Evolutionary conservation across 1,140 invertebrate genomes (phyloP), one percentile per base, ranked within the genome.

Genomic region (Tyrophagus putrescentiae): DNA sequence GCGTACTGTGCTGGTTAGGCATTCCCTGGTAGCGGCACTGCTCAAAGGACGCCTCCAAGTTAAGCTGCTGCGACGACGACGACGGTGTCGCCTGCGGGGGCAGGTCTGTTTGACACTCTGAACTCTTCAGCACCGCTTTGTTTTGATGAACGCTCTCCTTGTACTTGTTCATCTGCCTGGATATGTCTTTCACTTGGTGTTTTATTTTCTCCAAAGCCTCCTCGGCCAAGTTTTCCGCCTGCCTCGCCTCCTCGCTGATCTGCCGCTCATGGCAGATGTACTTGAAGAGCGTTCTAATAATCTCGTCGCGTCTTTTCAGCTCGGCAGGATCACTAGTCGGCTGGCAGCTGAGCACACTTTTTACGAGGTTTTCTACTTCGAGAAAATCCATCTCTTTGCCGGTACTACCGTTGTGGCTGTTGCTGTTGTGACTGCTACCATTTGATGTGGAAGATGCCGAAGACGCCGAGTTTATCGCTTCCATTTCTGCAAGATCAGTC

Each of bases 31-130:
- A 13, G n/a, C 52, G 52, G 25, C 52, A 54, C 11, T 18, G n/a
- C 39, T 54, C 52, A 13, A 54, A 31, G 21, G 52, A 54, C 13
- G 23, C 45, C 7, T 48, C 18, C 18, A 48, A 48, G 45, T 48
- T 48, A 29, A 18, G 36, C 36, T 13, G 36, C 36, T 39, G 36
- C 13, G 36, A 39, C n/a, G n/a, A n/a, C n/a, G n/a, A n/a, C n/a
- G n/a, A n/a, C n/a, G n/a, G n/a, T n/a, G n/a, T n/a, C n/a, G n/a
- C n/a, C n/a, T n/a, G n/a, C n/a, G n/a, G n/a, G 18, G 45, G 31
- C 7, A 48, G 31, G 31, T 48, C 21, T 6, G 45, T 48, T 48
- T 48, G 45, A 48, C 45, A 48, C 45, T 48, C 45, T 21, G 45
- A 48, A 48, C 45, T 7, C 31, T 48, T 48, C 36, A 39, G 13